Percentiles rank a stretch among this genome's conserved stretches.
Conservation (phyloP, 2,113 vertebrate genomes). For the cattle (Bos taurus) region DNA sequence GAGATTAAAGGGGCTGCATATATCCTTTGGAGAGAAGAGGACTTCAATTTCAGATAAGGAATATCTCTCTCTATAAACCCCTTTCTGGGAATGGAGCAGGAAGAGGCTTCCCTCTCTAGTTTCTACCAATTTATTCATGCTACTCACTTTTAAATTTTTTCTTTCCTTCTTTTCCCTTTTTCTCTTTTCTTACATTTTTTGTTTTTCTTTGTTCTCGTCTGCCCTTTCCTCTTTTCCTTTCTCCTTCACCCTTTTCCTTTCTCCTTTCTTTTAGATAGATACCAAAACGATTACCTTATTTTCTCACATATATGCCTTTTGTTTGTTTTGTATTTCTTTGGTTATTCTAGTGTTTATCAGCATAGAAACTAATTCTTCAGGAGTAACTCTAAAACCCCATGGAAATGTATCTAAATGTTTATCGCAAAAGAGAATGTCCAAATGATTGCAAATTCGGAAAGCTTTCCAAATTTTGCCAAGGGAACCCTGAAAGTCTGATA, state of each 20-base stretch:
- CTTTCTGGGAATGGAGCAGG: not conserved
- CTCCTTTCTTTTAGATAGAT: not conserved
- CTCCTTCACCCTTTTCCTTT: not conserved
- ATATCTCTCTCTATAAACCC: not conserved
- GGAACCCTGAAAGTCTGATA: slow-evolving; percentile 18
- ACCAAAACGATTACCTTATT: not conserved
- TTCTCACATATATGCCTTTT: not conserved
- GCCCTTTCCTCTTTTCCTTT: too few species aligned
- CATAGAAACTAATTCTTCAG: not conserved
- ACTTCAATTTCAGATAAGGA: not conserved
- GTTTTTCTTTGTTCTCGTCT: not conserved
- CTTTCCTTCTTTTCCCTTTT: not conserved
- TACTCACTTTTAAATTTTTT: not conserved
- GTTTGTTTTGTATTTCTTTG: not conserved
- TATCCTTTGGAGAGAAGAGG: not conserved
- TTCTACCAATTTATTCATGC: not conserved
- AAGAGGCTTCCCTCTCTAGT: not conserved
- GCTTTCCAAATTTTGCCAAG: slow-evolving; percentile 21
- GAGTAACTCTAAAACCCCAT: not conserved
- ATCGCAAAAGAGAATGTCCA: not conserved
- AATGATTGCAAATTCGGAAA: slow-evolving; percentile 33
- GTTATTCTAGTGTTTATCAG: not conserved
- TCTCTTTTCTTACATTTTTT: not conserved
- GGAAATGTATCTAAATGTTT: slow-evolving; percentile 5
- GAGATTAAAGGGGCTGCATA: not conserved